Evolutionary conservation across 2,113 vertebrate species (phyloP).

Genomic region (Tragelaphus imberbis): DNA sequence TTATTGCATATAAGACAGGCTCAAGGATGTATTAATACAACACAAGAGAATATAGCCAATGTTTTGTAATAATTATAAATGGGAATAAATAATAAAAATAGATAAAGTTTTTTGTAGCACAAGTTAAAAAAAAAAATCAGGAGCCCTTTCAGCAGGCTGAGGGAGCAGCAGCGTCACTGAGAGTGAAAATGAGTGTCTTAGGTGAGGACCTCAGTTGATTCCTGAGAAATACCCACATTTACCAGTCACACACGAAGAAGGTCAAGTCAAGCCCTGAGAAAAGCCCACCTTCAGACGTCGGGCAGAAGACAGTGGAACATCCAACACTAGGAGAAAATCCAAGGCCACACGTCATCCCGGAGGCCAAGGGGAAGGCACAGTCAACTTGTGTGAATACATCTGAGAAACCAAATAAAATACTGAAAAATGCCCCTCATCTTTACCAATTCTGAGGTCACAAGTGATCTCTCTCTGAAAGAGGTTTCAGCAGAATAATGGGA

Average conservation of each 20-base stretch:
- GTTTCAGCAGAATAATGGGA: neutral
- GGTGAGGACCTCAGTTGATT: neutral
- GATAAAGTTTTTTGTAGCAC: neutral
- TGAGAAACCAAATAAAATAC: neutral
- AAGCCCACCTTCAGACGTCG: rapidly evolving
- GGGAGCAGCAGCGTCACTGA: neutral
- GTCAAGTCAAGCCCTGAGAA: neutral
- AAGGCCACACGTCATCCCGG: neutral
- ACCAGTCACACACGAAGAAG: neutral
- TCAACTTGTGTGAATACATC: neutral
- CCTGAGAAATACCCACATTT: neutral
- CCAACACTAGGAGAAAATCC: neutral
- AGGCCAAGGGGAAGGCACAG: too few species aligned
- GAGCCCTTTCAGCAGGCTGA: neutral
- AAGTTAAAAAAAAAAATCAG: neutral
- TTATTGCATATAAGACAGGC: neutral
- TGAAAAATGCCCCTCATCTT: neutral
- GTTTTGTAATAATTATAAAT: neutral
- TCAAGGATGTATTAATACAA: neutral
- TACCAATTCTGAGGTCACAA: neutral
- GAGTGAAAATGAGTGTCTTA: neutral
- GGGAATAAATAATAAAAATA: neutral
- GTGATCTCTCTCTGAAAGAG: neutral
- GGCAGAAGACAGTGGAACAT: neutral
- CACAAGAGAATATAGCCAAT: neutral